Evolutionary conservation across 2,113 vertebrate species (phyloP).

Genomic region (Gallinago media): DNA sequence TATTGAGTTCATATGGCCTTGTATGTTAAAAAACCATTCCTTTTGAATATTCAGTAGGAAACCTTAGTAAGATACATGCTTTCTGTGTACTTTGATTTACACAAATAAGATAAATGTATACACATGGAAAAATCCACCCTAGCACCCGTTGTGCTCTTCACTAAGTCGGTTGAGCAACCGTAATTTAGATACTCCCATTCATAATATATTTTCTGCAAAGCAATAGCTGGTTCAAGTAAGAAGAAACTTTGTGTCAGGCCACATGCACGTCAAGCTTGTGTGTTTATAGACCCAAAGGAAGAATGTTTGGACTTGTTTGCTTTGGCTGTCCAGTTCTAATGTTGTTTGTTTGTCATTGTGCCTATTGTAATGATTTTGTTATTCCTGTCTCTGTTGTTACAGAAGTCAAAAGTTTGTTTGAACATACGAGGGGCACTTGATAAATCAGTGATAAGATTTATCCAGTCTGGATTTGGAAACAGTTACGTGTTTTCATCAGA

Average conservation of each 20-base stretch:
- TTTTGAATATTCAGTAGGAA: neutral
- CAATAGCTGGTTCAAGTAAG: neutral
- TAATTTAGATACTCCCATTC: neutral
- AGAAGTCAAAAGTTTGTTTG: neutral
- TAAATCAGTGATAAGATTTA: neutral
- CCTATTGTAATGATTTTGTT: neutral
- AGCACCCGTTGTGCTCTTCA: neutral
- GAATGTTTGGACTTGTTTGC: neutral
- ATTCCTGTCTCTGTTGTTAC: neutral
- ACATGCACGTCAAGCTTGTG: neutral
- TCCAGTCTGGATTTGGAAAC: neutral
- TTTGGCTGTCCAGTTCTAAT: neutral
- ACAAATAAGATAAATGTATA: neutral
- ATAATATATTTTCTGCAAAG: neutral
- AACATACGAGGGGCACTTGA: neutral
- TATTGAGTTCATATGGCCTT: neutral
- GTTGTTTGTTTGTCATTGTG: neutral
- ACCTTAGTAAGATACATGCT: rapidly evolving
- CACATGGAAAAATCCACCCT: rapidly evolving
- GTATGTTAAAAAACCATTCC: neutral
- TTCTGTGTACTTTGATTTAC: neutral
- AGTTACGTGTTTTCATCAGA: neutral
- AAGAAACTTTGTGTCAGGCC: neutral
- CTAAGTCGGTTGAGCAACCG: neutral
- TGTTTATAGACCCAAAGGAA: neutral